These are phyloP conservation scores for Brachypterus glaber DNA, from an alignment of 2,888 invertebrate species.

Conservation along the genomic window DNA sequence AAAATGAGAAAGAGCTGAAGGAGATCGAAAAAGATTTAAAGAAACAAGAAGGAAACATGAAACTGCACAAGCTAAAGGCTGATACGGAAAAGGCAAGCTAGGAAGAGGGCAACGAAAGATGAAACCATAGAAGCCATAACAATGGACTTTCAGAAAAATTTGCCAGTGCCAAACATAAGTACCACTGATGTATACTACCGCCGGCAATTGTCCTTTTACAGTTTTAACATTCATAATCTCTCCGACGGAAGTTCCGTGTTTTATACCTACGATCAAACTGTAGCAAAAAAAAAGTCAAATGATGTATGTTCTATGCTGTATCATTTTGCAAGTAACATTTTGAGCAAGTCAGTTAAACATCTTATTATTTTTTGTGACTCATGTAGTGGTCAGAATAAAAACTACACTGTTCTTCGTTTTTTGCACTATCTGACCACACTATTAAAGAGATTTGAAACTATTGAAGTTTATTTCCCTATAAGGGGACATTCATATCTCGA, in stretches of 20 bases:
- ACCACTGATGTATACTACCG: constrained; percentile 21
- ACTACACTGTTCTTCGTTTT: constrained; percentile 24
- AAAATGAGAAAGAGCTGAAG: constrained; percentile 1
- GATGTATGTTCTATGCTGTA: constrained; percentile 18
- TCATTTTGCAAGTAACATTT: constrained; percentile 12
- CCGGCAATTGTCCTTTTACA: constrained; percentile 17
- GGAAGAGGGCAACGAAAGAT: no score
- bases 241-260: constrained; percentile 16
- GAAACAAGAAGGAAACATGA: constrained; percentile 1
- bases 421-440: constrained; percentile 21
- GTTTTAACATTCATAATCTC: constrained; percentile 22
- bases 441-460: constrained; percentile 8
- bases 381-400: constrained; percentile 27
- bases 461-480: no score
- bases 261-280: constrained; percentile 19
- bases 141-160: constrained; percentile 15
- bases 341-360: constrained; percentile 9
- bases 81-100: no score
- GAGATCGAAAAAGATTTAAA: constrained; percentile 1
- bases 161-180: constrained; percentile 22
- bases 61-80: constrained; percentile 3
- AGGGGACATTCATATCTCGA: no score
- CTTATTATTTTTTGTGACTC: constrained; percentile 25
- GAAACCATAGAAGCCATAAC: constrained; percentile 10
- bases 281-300: constrained; percentile 20